Conservation (phyloP, 2,888 invertebrate genomes). For the Andrena bucephala region DNA sequence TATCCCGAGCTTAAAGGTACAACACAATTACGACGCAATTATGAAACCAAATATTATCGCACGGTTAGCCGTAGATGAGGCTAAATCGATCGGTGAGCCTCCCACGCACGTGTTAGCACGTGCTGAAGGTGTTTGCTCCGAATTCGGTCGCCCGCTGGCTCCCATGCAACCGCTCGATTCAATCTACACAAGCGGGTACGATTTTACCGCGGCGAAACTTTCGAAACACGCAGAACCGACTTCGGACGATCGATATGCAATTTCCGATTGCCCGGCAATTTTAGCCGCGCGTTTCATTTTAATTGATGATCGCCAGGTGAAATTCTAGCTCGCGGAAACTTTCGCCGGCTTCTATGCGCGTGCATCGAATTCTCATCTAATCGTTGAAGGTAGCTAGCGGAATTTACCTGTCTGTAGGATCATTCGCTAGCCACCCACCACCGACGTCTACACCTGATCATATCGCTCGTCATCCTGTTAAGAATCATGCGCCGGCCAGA, state of each 20-base stretch:
- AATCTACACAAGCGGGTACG: slow-evolving; percentile 35
- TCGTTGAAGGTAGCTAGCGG: neutral
- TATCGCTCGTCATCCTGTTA: slow-evolving; percentile 12
- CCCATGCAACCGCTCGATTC: slow-evolving; percentile 16
- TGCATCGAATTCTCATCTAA: slow-evolving; percentile 17
- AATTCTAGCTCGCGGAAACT: slow-evolving; percentile 22
- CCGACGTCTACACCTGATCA: slow-evolving; percentile 5
- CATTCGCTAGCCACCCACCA: slow-evolving; percentile 14
- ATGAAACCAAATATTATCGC: slow-evolving; percentile 3
- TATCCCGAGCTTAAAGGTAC: neutral
- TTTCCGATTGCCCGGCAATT: neutral
- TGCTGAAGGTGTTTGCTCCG: slow-evolving; percentile 3
- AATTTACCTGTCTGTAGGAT: slow-evolving; percentile 12
- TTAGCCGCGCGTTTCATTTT: neutral
- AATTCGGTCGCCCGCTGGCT: slow-evolving; percentile 7
- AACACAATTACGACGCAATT: slow-evolving; percentile 5
- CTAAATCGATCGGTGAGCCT: slow-evolving; percentile 33
- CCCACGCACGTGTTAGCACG: slow-evolving; percentile 26
- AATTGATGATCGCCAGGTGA: neutral
- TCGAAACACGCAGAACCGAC: slow-evolving; percentile 21
- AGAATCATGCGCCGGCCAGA: slow-evolving; percentile 1
- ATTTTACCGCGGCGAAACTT: slow-evolving; percentile 7
- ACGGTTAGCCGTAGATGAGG: neutral
- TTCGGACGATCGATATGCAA: neutral
- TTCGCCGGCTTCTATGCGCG: slow-evolving; percentile 4